Conservation (phyloP, 2,888 invertebrate genomes). For the Sphinx pinastri region DNA sequence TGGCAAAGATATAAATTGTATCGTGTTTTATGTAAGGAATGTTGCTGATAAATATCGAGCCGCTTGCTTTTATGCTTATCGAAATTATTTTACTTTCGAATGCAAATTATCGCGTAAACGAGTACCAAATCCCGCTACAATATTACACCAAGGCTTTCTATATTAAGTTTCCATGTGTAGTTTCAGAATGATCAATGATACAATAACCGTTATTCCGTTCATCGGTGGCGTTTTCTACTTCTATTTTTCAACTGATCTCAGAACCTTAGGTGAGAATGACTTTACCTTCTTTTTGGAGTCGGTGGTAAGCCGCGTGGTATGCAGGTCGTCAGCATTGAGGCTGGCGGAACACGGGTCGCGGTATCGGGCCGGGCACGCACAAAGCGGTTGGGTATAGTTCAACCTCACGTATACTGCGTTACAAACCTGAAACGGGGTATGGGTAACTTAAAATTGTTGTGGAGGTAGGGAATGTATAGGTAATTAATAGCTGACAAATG, state of each 20-base stretch:
- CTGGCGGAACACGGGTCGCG: conserved; percentile 96
- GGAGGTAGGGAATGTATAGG: background rate
- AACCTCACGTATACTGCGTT: conserved; percentile 96
- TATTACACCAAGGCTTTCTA: background rate
- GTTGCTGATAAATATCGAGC: conserved; percentile 7
- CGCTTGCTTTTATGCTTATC: conserved; percentile 8
- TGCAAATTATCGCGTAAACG: background rate
- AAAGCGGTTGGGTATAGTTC: conserved; percentile 96
- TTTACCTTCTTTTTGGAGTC: conserved; percentile 92
- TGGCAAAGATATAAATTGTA: conserved; percentile 8
- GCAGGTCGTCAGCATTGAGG: conserved; percentile 94
- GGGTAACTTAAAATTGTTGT: conserved; percentile 31
- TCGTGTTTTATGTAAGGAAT: conserved; percentile 11
- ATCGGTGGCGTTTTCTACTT: background rate
- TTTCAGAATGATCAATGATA: too few relatives aligned
- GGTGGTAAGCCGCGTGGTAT: conserved; percentile 94
- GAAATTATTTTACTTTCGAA: conserved; percentile 11
- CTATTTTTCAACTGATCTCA: background rate
- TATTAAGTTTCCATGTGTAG: background rate
- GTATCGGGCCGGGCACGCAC: conserved; percentile 95
- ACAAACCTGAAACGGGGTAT: conserved; percentile 86
- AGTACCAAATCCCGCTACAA: background rate
- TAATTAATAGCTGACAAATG: background rate
- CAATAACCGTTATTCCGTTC: too few relatives aligned
- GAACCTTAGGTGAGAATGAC: conserved; percentile 16